These are phyloP conservation scores for Oreochromis niloticus DNA, from an alignment of 2,113 vertebrate genomes.

Conservation along the genomic window DNA sequence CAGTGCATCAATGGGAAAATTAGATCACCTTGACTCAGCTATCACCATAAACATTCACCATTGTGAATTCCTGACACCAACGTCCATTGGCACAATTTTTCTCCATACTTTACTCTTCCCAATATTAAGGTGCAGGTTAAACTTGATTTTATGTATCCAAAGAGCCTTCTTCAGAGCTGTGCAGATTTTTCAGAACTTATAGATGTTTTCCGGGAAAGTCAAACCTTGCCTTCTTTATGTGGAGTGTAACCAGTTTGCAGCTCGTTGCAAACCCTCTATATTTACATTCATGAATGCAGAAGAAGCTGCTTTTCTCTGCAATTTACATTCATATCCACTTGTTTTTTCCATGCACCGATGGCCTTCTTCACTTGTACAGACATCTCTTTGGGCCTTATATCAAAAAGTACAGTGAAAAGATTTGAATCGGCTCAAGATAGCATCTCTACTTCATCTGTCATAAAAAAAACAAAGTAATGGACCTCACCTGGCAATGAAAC, in stretches of 20 bases:
- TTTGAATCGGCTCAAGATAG: neutral
- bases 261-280: neutral
- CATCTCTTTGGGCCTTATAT: neutral
- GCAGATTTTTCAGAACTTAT: neutral
- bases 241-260: neutral
- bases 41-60: neutral
- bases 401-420: neutral
- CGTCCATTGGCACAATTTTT: neutral
- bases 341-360: neutral
- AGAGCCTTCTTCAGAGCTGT: neutral
- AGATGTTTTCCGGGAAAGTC: neutral
- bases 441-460: neutral
- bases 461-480: neutral
- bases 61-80: neutral
- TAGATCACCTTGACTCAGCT: neutral
- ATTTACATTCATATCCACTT: neutral
- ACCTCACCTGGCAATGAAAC: neutral
- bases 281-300: neutral
- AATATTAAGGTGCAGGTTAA: neutral
- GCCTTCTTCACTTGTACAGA: neutral
- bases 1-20: neutral
- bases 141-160: neutral
- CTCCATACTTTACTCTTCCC: neutral
- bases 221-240: neutral
- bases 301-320: neutral